These are phyloP conservation scores for Chromis chromis DNA, from an alignment of 2,797 vertebrate species.

Conservation along the genomic window DNA sequence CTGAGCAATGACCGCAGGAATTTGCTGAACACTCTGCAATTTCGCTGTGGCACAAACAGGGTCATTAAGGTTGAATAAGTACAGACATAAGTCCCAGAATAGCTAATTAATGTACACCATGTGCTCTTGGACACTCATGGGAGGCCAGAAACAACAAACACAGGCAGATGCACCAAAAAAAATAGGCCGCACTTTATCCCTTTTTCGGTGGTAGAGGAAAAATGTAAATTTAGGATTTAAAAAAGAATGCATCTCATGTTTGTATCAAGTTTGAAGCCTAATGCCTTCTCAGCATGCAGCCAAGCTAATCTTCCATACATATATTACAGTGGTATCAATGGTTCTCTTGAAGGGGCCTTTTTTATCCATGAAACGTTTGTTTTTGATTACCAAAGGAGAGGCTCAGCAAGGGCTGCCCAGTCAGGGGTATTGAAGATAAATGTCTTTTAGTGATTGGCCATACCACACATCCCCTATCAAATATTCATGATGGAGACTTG, in stretches of 20 bases:
- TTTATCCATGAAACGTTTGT: slow-evolving; percentile 62
- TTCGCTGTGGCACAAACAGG: slow-evolving; percentile 51
- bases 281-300: slow-evolving; percentile 34
- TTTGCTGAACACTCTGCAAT: slow-evolving; percentile 51
- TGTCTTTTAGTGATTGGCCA: slow-evolving; percentile 82
- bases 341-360: slow-evolving; percentile 42
- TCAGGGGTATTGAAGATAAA: slow-evolving; percentile 85
- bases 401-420: slow-evolving; percentile 58
- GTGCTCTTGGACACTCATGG: slow-evolving; percentile 29
- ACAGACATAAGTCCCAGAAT: slow-evolving; percentile 53
- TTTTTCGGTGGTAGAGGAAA: neutral
- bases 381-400: slow-evolving; percentile 64
- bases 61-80: slow-evolving; percentile 62
- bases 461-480: slow-evolving; percentile 84
- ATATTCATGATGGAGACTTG: slow-evolving; percentile 87
- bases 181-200: slow-evolving; percentile 18
- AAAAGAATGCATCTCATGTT: slow-evolving; percentile 5
- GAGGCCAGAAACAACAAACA: slow-evolving; percentile 41
- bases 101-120: slow-evolving; percentile 57
- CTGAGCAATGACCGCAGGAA: slow-evolving; percentile 50
- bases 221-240: slow-evolving; percentile 1
- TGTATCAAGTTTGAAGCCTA: slow-evolving; percentile 25
- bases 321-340: slow-evolving; percentile 40
- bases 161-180: slow-evolving; percentile 1
- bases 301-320: slow-evolving; percentile 38